Evolutionary conservation across 2,113 vertebrate species (phyloP).

Genomic region (Zosterops japonicus): DNA sequence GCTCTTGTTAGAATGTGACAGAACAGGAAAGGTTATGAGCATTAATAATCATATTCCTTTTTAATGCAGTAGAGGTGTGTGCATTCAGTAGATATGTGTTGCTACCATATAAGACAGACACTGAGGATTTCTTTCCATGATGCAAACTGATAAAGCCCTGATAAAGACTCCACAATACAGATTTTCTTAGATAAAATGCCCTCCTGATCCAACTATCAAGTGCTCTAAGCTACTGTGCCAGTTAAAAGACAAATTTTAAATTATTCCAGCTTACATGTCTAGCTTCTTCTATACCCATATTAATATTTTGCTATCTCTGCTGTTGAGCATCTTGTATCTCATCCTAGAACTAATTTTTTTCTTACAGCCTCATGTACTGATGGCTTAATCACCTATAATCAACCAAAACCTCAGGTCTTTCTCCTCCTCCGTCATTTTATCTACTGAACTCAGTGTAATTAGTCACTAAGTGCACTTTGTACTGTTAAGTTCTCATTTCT

Average conservation of each 20-base stretch:
- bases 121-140: neutral
- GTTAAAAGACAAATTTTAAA: neutral
- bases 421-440: conserved; percentile 21
- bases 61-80: neutral
- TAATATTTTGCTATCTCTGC: neutral
- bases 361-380: neutral
- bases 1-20: neutral
- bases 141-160: neutral
- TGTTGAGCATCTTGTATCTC: neutral
- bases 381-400: conserved; percentile 9
- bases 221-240: neutral
- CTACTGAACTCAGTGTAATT: conserved; percentile 24
- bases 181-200: neutral
- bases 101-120: neutral
- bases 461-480: conserved; percentile 38
- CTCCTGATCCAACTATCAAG: neutral
- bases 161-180: neutral
- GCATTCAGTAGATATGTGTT: neutral
- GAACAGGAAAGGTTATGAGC: neutral
- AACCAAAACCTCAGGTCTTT: conserved; percentile 10
- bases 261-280: neutral
- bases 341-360: neutral
- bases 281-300: neutral
- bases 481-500: conserved; percentile 22
- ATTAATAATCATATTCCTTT: neutral